Conservation (phyloP, 2,113 vertebrate genomes). For the Tachycineta bicolor region DNA sequence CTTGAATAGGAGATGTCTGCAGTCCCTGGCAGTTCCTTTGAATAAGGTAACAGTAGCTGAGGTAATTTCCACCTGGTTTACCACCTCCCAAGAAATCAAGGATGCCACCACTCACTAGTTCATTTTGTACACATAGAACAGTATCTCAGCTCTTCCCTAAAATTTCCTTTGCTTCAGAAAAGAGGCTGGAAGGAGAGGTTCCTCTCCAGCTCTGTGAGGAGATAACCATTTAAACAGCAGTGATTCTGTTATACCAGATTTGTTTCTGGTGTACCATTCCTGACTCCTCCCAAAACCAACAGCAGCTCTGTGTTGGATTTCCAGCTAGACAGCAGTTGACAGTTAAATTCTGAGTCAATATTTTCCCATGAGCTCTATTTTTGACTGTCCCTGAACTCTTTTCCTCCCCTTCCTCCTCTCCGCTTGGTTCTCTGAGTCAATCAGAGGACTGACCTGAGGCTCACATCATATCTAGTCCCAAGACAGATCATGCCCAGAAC, state of each 20-base stretch:
- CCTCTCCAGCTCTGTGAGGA: not conserved
- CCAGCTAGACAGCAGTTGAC: not conserved
- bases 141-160: not conserved
- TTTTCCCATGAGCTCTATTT: not conserved
- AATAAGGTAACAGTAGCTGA: not conserved
- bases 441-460: conserved; percentile 18
- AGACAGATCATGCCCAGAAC: conserved; percentile 42
- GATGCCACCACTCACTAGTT: not conserved
- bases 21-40: not conserved
- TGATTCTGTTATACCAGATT: not conserved
- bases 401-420: not conserved
- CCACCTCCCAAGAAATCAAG: not conserved
- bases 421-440: not conserved
- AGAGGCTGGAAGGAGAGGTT: not conserved
- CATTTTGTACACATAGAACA: not conserved
- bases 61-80: not conserved
- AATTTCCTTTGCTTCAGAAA: not conserved
- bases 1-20: not conserved
- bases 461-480: conserved; percentile 34
- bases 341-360: not conserved
- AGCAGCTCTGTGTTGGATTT: not conserved
- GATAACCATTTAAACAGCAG: not conserved
- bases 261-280: not conserved
- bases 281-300: not conserved
- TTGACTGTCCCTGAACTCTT: not conserved